Percentiles rank a stretch among this genome's conserved stretches.
phyloP scores from a whole-genome alignment of 2,888 invertebrate genomes.

The Heliconius sara region DNA sequence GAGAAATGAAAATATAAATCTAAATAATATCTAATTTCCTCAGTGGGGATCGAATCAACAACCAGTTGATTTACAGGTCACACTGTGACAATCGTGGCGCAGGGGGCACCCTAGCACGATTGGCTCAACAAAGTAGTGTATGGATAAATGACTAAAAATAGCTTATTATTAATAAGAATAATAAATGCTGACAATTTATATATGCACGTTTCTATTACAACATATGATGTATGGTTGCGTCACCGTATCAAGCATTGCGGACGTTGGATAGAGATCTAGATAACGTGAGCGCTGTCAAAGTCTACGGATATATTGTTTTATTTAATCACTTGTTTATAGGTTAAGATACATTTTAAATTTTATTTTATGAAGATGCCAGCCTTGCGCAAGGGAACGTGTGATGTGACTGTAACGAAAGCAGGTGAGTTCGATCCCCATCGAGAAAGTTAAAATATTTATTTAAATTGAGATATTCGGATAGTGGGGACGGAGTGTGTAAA shows the following conservation, averaged over 20 bases:
- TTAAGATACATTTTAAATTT: not conserved
- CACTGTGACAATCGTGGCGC: no score
- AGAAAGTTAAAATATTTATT: no score
- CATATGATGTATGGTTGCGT: conserved; percentile 40
- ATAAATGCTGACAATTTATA: not conserved
- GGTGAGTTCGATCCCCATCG: not conserved
- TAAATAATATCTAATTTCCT: no score
- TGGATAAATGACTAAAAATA: not conserved
- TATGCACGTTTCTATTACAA: conserved; percentile 1
- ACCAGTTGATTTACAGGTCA: not conserved
- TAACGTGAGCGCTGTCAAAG: conserved; percentile 31
- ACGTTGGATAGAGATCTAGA: conserved; percentile 36
- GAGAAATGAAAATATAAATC: no score
- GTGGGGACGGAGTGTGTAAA: not conserved
- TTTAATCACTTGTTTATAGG: not conserved
- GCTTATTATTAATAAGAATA: not conserved
- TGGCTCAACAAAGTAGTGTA: not conserved
- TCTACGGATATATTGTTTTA: conserved; percentile 21
- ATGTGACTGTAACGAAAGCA: not conserved
- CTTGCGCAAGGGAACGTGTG: not conserved
- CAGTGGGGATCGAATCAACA: no score
- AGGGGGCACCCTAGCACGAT: not conserved
- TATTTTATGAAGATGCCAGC: not conserved
- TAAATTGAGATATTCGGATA: not conserved
- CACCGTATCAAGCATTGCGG: conserved; percentile 25